These are phyloP conservation scores for Branchinecta lindahli DNA, from an alignment of 1,140 invertebrate genomes.

Conservation along the genomic window DNA sequence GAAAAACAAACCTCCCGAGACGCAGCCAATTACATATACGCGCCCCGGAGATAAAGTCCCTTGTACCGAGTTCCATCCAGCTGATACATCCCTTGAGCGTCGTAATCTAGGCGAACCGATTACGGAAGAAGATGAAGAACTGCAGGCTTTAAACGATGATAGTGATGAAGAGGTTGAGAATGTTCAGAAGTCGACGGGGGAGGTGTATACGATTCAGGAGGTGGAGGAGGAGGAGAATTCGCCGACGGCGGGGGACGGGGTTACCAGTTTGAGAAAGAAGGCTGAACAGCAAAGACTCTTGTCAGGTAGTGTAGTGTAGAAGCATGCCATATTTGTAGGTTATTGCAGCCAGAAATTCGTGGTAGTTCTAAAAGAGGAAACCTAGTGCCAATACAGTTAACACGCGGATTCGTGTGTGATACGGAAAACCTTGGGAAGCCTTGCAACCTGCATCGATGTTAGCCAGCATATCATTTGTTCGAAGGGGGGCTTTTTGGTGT, in stretches of 20 bases:
- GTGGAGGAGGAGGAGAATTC: constrained; percentile 38
- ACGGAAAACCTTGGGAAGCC: too few species aligned
- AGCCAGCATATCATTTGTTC: too few species aligned
- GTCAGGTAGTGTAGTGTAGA: background rate
- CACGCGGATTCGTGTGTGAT: too few species aligned
- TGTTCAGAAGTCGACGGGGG: constrained; percentile 25
- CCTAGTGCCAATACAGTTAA: too few species aligned
- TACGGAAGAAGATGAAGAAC: constrained; percentile 21
- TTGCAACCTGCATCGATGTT: too few species aligned
- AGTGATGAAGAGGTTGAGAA: constrained; percentile 23
- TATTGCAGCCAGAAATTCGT: too few species aligned
- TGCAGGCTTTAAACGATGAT: constrained; percentile 22
- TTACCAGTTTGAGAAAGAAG: constrained; percentile 30
- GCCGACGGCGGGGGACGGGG: constrained; percentile 35
- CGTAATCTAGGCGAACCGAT: constrained; percentile 17
- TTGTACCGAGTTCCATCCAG: constrained; percentile 9
- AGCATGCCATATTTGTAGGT: too few species aligned
- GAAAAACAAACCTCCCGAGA: too few species aligned
- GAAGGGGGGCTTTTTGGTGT: too few species aligned
- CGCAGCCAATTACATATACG: background rate
- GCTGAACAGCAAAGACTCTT: constrained; percentile 6
- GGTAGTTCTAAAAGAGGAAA: too few species aligned
- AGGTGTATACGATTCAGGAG: constrained; percentile 40
- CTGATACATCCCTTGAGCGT: background rate
- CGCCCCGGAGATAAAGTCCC: background rate